Evolutionary conservation across 2,888 invertebrate species (phyloP).

Genomic region (Aphodius sticticus): DNA sequence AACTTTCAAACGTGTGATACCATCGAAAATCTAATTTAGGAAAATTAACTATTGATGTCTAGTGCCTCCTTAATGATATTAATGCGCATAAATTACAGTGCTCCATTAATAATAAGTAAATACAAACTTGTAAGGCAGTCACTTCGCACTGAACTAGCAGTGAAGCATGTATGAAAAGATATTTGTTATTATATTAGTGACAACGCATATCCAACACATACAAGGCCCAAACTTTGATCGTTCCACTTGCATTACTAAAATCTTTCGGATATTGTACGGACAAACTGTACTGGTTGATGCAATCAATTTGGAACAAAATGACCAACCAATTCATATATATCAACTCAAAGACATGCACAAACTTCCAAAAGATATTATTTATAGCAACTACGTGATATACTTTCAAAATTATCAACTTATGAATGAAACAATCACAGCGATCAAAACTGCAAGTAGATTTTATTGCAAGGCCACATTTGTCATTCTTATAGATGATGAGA

Average conservation of each 20-base stretch:
- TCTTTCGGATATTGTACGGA: background rate
- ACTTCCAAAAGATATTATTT: background rate
- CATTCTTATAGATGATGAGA: background rate
- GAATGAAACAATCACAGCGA: background rate
- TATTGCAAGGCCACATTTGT: background rate
- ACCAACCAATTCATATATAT: background rate
- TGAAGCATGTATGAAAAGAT: background rate
- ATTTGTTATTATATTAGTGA: background rate
- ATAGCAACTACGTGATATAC: background rate
- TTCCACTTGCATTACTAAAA: background rate
- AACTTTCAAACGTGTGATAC: too few relatives aligned
- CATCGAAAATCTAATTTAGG: too few relatives aligned
- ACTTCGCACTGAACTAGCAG: too few relatives aligned
- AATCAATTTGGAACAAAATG: background rate
- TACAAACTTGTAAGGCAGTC: too few relatives aligned
- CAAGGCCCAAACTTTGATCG: background rate
- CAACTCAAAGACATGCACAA: background rate
- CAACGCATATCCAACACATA: background rate
- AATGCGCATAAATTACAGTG: too few relatives aligned
- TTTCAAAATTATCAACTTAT: background rate
- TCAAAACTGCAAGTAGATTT: background rate
- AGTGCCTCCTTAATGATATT: too few relatives aligned
- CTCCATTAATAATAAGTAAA: too few relatives aligned
- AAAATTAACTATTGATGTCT: too few relatives aligned
- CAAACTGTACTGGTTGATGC: background rate